Evolutionary conservation across 2,113 vertebrate species (phyloP), one percentile per base, ranked within the genome.

Genomic region (Calidris pugnax): DNA sequence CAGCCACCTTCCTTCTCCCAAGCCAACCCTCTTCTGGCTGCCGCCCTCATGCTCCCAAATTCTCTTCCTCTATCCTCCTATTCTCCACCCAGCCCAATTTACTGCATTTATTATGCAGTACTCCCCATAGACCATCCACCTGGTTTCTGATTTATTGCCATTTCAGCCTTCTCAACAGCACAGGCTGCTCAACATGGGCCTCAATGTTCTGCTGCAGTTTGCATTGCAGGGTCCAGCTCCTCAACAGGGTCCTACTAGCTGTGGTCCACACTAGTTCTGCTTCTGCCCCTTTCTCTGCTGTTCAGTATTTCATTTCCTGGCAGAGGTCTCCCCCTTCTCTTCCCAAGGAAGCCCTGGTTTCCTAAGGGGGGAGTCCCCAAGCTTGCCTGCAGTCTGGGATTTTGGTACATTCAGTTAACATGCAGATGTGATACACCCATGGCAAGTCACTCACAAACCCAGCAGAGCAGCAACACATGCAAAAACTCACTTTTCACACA

Each of bases 181-280:
- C 12, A 74, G 63, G 27, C 62, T 87, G 47, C 50, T 60, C 37
- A 73, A 50, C 41, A 43, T 2, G 5, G 60, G 22, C 32, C 47
- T 33, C 0, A 0, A 7, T 13, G 21, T 16, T 33, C 20, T 4
- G 1, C 20, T 3, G 6, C 50, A 62, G 53, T 57, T 47, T 82
- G 37, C 57, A 45, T 3, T 24, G 74, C 28, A 60, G 51, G 21
- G 27, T 24, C 63, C 67, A 66, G 78, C 62, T 76, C 43, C 81
- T 69, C 73, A 69, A 8, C 0, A 5, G 48, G 33, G 32, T 35
- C 45, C 35, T 48, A 48, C 37, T 4, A 53, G 18, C 43, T 89
- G 28, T 15, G 20, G 14, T 11, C 32, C 57, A 22, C 0, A 30
- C 30, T 28, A 93, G 48, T 35, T 92, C 66, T 79, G 33, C 56